Base-by-base conservation (phyloP, 2,888 invertebrate genomes). In the Agrenia bidenticulata region DNA sequence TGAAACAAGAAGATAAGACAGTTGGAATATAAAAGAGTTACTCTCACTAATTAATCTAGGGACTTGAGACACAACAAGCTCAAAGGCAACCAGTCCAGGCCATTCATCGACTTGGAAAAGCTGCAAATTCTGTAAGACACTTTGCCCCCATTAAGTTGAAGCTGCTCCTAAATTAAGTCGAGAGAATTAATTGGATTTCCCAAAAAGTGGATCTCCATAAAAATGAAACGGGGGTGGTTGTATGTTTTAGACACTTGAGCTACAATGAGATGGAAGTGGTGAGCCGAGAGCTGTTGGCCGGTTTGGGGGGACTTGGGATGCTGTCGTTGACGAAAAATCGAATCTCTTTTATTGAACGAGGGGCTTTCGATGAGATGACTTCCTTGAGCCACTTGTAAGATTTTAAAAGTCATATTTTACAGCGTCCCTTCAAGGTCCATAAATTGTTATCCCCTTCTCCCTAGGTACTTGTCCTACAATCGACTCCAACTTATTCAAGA, bases 381-480 rank as follows among this genome's bases (percentile, higher is more conserved):
- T 74, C 76, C 23, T 74, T 84, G 11, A 77, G 77, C 68, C 80
- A 81, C 75, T 78, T 84, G 83, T 84, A 77, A 83, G 83, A 62
- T 50, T 51, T n/a, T 19, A 13, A 37, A 32, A 4, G 11, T 32
- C 11, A 7, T 32, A 32, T 32, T 32, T 32, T 11, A 32, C 32
- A 4, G 32, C 11, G 32, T 32, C 32, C 32, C 11, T 7, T 32
- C 32, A 32, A 32, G 11, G 11, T 32, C n/a, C n/a, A n/a, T n/a
- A n/a, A n/a, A n/a, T n/a, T n/a, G n/a, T n/a, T n/a, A n/a, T n/a
- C n/a, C n/a, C n/a, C 13, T 61, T 67, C 64, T 57, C 80, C 79
- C 4, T 79, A 85, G 84, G 73, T 84, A 82, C 77, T 74, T 85
- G 55, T 81, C 84, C 1, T 81, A 81, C 66, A 85, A 85, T 78